These are phyloP conservation scores for Pelusios castaneus DNA, from an alignment of 2,113 vertebrate genomes.

Conservation along the genomic window DNA sequence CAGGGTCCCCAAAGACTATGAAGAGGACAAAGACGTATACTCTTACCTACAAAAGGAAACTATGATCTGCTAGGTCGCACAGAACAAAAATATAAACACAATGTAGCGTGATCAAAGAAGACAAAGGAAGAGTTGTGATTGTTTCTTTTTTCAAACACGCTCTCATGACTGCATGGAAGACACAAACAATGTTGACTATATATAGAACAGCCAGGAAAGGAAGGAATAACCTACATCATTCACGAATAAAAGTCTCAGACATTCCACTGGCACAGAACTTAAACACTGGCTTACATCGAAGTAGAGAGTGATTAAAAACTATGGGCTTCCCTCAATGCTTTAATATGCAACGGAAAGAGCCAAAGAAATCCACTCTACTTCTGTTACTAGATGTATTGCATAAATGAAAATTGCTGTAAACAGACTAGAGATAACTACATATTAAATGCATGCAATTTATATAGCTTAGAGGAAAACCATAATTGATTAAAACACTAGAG, in stretches of 20 bases:
- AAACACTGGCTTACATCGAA: conserved; percentile 76
- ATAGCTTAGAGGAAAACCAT: conserved; percentile 65
- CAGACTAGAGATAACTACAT: conserved; percentile 71
- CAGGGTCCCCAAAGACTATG: not conserved
- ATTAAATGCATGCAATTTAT: conserved; percentile 67
- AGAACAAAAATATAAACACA: not conserved
- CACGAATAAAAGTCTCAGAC: conserved; percentile 53
- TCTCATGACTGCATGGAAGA: conserved; percentile 27
- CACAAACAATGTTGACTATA: conserved; percentile 47
- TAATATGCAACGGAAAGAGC: conserved; percentile 46
- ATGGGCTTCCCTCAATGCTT: conserved; percentile 65
- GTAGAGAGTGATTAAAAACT: conserved; percentile 66
- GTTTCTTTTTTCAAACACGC: conserved; percentile 26
- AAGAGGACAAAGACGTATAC: not conserved
- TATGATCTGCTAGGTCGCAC: not conserved
- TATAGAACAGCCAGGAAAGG: conserved; percentile 32
- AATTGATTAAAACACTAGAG: conserved; percentile 56
- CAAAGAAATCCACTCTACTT: conserved; percentile 47
- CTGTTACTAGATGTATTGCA: conserved; percentile 55
- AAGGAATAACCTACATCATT: conserved; percentile 69
- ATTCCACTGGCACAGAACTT: conserved; percentile 66
- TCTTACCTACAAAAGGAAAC: not conserved
- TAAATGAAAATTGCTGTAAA: conserved; percentile 75
- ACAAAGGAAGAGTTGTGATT: not conserved
- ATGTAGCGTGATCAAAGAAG: not conserved